Percentiles rank a stretch among this genome's conserved stretches.
phyloP scores from a whole-genome alignment of 2,797 vertebrate species.

The Brotula barbata region DNA sequence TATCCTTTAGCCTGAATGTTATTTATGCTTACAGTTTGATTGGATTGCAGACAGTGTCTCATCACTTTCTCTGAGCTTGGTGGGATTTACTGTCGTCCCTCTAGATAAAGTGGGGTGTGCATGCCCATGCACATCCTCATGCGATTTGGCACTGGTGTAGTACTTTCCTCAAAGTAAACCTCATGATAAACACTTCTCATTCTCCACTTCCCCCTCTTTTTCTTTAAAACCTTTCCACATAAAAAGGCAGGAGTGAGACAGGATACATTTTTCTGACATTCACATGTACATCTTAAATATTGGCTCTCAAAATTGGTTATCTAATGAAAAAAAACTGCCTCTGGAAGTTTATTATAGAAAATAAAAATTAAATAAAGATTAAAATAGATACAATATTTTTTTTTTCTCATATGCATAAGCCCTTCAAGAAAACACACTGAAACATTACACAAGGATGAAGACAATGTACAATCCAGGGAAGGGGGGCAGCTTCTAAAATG shows the following conservation, averaged over 20 bases:
- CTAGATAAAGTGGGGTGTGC: conserved; percentile 62
- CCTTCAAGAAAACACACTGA: conserved; percentile 79
- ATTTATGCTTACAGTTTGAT: conserved; percentile 44
- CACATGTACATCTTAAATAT: conserved; percentile 76
- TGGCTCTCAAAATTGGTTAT: conserved; percentile 66
- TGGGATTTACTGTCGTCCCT: conserved; percentile 45
- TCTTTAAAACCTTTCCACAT: conserved; percentile 41
- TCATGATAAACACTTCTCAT: conserved; percentile 33
- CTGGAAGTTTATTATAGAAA: conserved; percentile 59
- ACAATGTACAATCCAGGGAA: conserved; percentile 66
- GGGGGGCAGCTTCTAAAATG: conserved; percentile 30
- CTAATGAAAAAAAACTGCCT: conserved; percentile 51
- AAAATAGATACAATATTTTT: conserved; percentile 62
- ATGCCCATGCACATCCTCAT: conserved; percentile 70
- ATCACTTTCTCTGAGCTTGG: conserved; percentile 46
- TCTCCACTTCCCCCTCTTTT: conserved; percentile 29
- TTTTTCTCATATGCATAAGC: conserved; percentile 73
- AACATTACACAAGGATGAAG: conserved; percentile 54
- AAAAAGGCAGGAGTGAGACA: conserved; percentile 76
- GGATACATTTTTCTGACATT: conserved; percentile 72
- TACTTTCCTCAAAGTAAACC: conserved; percentile 64
- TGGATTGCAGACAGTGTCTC: conserved; percentile 25
- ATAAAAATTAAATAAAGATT: conserved; percentile 68
- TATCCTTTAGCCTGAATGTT: neutral
- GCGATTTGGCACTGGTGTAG: conserved; percentile 80